phyloP scores from a whole-genome alignment of 2,113 vertebrate genomes.

The Brachyhypopomus gauderio region DNA sequence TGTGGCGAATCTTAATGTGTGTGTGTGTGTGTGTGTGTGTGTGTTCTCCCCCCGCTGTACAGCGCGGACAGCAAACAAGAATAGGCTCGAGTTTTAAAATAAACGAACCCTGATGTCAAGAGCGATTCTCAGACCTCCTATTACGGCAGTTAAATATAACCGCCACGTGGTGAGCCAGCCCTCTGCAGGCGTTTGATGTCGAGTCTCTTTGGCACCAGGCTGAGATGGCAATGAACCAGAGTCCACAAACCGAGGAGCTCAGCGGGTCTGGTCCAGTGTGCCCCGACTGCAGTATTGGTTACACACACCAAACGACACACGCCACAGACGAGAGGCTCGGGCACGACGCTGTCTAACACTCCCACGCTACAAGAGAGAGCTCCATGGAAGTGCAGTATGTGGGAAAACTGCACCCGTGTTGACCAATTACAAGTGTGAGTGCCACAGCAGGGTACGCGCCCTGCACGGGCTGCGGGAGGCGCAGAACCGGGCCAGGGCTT shows the following conservation, averaged over 20 bases:
- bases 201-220: slow-evolving; percentile 42
- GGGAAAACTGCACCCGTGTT: neutral
- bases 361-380: slow-evolving; percentile 36
- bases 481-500: neutral
- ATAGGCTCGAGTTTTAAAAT: slow-evolving; percentile 27
- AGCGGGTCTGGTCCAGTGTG: slow-evolving; percentile 17
- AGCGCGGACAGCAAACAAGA: slow-evolving; percentile 35
- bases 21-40: neutral
- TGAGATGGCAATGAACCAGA: slow-evolving; percentile 49
- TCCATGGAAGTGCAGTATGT: neutral
- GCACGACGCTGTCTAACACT: neutral
- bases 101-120: slow-evolving; percentile 33
- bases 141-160: slow-evolving; percentile 50
- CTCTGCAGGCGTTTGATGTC: slow-evolving; percentile 39
- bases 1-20: slow-evolving; percentile 11
- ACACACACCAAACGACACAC: slow-evolving; percentile 40
- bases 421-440: neutral
- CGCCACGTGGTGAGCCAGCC: neutral
- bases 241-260: slow-evolving; percentile 14
- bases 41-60: slow-evolving; percentile 22
- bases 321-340: neutral
- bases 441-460: neutral
- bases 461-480: neutral
- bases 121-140: slow-evolving; percentile 40
- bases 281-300: slow-evolving; percentile 43